A percentile compares a stretch with the other conserved stretches of the same genome.
phyloP scores from a whole-genome alignment of 2,888 invertebrate genomes.

The Drymonia ruficornis region DNA sequence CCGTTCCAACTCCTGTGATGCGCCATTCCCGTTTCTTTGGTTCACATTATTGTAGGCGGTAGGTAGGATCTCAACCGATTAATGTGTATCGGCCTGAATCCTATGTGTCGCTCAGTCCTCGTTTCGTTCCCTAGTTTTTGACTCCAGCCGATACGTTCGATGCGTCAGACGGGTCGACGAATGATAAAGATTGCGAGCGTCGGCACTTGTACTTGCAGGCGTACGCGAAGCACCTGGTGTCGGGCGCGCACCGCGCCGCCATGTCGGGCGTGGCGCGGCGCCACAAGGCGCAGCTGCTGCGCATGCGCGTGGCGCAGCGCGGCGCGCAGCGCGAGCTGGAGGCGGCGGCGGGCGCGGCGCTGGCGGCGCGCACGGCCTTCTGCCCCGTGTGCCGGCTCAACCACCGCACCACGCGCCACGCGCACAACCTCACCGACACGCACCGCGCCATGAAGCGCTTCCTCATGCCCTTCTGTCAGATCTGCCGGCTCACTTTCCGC shows the following conservation, averaged over 20 bases:
- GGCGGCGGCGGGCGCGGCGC: slow-evolving; percentile 86
- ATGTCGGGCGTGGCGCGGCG: slow-evolving; percentile 90
- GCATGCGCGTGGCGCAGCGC: slow-evolving; percentile 92
- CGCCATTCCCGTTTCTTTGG: no score
- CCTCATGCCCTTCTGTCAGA: slow-evolving; percentile 92
- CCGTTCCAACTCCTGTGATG: no score
- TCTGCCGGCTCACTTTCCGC: slow-evolving; percentile 91
- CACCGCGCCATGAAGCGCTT: slow-evolving; percentile 94
- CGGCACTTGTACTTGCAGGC: slow-evolving; percentile 68
- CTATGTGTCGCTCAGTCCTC: no score
- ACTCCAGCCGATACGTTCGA: no score
- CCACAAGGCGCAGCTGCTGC: slow-evolving; percentile 89
- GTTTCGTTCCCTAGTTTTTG: no score
- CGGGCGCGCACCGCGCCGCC: slow-evolving; percentile 88
- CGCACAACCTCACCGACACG: slow-evolving; percentile 91
- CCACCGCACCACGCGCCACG: slow-evolving; percentile 89
- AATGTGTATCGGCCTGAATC: no score
- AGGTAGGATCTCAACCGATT: no score
- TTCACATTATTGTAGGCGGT: no score
- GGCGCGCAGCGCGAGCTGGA: slow-evolving; percentile 92
- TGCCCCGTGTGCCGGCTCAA: slow-evolving; percentile 91
- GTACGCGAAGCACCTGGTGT: slow-evolving; percentile 90
- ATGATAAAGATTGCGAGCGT: no score
- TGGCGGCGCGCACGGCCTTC: slow-evolving; percentile 87
- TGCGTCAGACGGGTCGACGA: no score